These are phyloP conservation scores for Macrotis lagotis DNA, from an alignment of 2,113 vertebrate genomes.

Conservation along the genomic window DNA sequence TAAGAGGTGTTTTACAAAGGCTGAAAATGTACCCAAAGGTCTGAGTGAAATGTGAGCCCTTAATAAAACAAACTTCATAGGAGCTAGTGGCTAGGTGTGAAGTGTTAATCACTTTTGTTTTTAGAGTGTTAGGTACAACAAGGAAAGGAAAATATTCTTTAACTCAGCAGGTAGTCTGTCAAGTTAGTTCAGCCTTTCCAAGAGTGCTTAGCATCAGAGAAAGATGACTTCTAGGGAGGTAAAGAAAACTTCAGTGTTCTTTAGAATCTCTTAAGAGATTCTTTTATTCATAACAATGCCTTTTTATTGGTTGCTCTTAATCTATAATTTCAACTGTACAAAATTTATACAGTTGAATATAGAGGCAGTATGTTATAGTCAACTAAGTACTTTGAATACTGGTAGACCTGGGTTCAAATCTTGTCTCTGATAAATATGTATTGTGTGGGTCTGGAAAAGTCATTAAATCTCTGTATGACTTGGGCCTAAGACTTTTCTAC, in stretches of 20 bases:
- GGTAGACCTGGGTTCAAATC: neutral
- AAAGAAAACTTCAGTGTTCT: neutral
- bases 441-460: neutral
- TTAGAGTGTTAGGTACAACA: neutral
- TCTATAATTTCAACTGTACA: neutral
- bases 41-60: neutral
- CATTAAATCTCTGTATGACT: neutral
- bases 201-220: neutral
- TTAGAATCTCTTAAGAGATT: neutral
- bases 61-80: neutral
- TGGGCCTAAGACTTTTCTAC: neutral
- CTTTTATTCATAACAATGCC: neutral
- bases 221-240: neutral
- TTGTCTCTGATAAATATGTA: neutral
- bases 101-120: neutral
- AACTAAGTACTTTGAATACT: neutral
- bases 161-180: neutral
- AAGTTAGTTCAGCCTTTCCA: neutral
- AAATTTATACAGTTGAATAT: neutral
- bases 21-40: neutral
- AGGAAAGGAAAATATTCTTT: neutral
- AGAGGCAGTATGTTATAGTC: too few relatives aligned
- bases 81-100: neutral
- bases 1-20: neutral
- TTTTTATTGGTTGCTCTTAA: neutral